A percentile compares a stretch with the other conserved stretches of the same genome.
phyloP scores from a whole-genome alignment of 2,888 invertebrate genomes.

The Mycalesis mineus region DNA sequence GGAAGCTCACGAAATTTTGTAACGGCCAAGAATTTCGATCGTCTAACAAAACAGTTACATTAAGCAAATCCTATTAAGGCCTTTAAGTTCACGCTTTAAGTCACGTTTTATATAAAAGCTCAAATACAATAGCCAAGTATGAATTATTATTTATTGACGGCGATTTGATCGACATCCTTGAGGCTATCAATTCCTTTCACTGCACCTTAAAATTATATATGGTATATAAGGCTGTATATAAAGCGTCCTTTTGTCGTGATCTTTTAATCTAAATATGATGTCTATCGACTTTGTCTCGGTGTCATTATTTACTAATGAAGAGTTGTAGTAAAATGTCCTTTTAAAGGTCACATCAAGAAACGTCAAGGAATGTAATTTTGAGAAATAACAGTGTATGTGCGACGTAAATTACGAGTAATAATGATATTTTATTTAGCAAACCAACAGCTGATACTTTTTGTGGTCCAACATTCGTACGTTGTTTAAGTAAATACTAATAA shows the following conservation, averaged over 20 bases:
- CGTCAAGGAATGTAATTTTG: too few relatives aligned
- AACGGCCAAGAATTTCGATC: not conserved
- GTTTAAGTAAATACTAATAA: too few relatives aligned
- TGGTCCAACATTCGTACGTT: too few relatives aligned
- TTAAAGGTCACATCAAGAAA: too few relatives aligned
- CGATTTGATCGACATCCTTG: constrained; percentile 23
- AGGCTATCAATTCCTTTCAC: constrained; percentile 20
- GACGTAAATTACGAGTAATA: too few relatives aligned
- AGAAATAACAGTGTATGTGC: too few relatives aligned
- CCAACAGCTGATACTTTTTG: too few relatives aligned
- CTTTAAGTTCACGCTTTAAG: constrained; percentile 18
- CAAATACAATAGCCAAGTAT: constrained; percentile 14
- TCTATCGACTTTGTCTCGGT: not conserved
- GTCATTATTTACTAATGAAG: not conserved
- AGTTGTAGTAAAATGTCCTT: too few relatives aligned
- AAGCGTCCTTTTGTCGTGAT: not conserved
- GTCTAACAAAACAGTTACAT: not conserved
- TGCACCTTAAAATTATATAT: not conserved
- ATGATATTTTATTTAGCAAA: too few relatives aligned
- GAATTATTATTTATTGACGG: constrained; percentile 16
- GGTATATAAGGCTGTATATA: not conserved
- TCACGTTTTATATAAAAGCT: constrained; percentile 21
- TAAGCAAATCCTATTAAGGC: constrained; percentile 18
- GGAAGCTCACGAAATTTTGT: not conserved
- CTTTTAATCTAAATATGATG: not conserved